Conservation (phyloP, 2,888 invertebrate genomes). For the Elmis aenea region DNA sequence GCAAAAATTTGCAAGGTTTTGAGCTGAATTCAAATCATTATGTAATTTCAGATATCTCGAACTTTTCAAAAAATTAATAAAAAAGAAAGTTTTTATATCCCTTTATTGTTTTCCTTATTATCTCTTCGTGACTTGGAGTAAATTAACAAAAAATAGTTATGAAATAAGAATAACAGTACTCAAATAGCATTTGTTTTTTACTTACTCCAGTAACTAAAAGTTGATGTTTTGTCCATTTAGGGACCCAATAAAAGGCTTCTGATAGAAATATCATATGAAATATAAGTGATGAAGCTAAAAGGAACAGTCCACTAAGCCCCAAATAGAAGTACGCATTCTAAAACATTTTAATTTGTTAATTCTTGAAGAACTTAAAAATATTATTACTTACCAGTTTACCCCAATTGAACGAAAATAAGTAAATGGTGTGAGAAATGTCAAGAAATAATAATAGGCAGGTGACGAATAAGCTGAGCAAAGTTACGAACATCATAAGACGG, state of each 20-base stretch:
- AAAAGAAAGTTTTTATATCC: no score
- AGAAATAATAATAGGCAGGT: constrained; percentile 71
- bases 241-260: constrained; percentile 64
- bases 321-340: constrained; percentile 71
- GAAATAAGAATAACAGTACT: no score
- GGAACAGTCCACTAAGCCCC: constrained; percentile 66
- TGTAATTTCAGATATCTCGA: no score
- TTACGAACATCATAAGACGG: constrained; percentile 73
- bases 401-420: constrained; percentile 76
- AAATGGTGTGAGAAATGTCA: constrained; percentile 72
- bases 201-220: constrained; percentile 61
- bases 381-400: constrained; percentile 73
- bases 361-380: no score
- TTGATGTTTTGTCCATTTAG: constrained; percentile 67
- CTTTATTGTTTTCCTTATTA: no score
- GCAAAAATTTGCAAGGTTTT: no score
- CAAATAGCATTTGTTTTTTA: no score
- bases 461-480: constrained; percentile 68
- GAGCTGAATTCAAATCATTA: no score
- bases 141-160: no score
- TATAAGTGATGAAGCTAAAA: constrained; percentile 64
- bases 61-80: no score
- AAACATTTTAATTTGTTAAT: constrained; percentile 4
- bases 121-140: no score
- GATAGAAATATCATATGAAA: constrained; percentile 63